phyloP scores from a whole-genome alignment of 2,797 vertebrate genomes.

The Sebastolobus altivelis region DNA sequence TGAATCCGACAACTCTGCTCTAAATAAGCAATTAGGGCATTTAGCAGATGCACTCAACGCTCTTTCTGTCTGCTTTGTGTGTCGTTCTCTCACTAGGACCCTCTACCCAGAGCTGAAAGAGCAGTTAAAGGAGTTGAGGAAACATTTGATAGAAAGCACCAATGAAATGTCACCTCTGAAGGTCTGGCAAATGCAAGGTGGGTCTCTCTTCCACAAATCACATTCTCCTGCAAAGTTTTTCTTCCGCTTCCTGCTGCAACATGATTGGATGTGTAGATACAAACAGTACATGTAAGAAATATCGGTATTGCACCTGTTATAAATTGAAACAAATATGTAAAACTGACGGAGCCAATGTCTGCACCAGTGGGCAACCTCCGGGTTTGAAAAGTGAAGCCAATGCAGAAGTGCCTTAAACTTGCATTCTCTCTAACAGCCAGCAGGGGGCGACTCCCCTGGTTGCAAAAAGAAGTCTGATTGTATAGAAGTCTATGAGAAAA shows the following conservation, averaged over 20 bases:
- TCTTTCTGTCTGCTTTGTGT: not conserved
- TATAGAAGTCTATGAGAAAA: too few species aligned
- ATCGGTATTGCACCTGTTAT: not conserved
- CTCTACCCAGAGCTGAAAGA: conserved; percentile 92
- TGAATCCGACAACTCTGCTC: conserved; percentile 13
- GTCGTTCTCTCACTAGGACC: conserved; percentile 66
- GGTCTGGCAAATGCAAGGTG: conserved; percentile 99
- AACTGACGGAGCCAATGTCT: not conserved
- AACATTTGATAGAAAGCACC: conserved; percentile 97
- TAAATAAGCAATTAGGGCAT: conserved; percentile 30
- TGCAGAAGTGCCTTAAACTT: too few species aligned
- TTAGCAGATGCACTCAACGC: conserved; percentile 15
- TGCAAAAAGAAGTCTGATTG: too few species aligned
- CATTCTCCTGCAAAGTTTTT: not conserved
- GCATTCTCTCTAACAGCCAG: too few species aligned
- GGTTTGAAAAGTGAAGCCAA: too few species aligned
- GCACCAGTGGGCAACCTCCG: too few species aligned
- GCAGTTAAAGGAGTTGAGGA: conserved; percentile 94
- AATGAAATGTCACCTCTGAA: conserved; percentile 99
- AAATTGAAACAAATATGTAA: conserved; percentile 37
- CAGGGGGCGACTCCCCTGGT: too few species aligned
- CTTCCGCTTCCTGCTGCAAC: not conserved
- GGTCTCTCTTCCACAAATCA: conserved; percentile 25
- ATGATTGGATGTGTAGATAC: not conserved
- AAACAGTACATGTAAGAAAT: conserved; percentile 7